These are phyloP conservation scores for Astreopora myriophthalma DNA, from an alignment of 64 coral and sea anemone genomes.

Conservation along the genomic window DNA sequence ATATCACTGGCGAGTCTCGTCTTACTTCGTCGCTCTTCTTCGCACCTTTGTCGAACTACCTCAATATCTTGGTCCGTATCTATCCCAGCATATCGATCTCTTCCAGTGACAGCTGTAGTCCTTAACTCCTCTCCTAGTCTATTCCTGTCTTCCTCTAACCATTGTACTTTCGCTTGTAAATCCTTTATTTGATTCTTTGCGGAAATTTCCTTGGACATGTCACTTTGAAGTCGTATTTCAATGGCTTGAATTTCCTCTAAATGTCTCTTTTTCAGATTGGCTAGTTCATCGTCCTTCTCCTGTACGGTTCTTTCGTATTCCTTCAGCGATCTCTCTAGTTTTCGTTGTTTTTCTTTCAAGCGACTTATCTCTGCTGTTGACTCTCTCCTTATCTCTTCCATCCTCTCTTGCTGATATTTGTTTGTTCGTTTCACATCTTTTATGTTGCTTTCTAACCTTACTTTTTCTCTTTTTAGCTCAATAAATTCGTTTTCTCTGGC, in stretches of 20 bases:
- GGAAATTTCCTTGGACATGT: slow-evolving; percentile 54
- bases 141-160: slow-evolving; percentile 70
- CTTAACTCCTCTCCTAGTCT: slow-evolving; percentile 61
- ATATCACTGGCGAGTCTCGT: slow-evolving; percentile 83
- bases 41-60: slow-evolving; percentile 60
- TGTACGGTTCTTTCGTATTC: slow-evolving; percentile 56
- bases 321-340: slow-evolving; percentile 72
- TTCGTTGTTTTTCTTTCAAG: slow-evolving; percentile 77
- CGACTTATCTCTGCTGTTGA: slow-evolving; percentile 62
- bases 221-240: slow-evolving; percentile 68
- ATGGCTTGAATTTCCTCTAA: slow-evolving; percentile 70
- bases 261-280: slow-evolving; percentile 61
- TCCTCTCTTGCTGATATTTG: slow-evolving; percentile 77
- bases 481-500: slow-evolving; percentile 72
- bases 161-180: slow-evolving; percentile 67
- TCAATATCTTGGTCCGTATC: slow-evolving; percentile 62
- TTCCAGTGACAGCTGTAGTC: neutral
- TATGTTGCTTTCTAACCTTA: slow-evolving; percentile 54
- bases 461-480: slow-evolving; percentile 73
- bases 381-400: slow-evolving; percentile 87
- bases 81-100: slow-evolving; percentile 37
- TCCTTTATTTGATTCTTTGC: slow-evolving; percentile 78
- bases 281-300: slow-evolving; percentile 69
- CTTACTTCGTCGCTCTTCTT: slow-evolving; percentile 81
- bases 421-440: slow-evolving; percentile 74